phyloP scores from a whole-genome alignment of 2,113 vertebrate species.

The Daboia siamensis region DNA sequence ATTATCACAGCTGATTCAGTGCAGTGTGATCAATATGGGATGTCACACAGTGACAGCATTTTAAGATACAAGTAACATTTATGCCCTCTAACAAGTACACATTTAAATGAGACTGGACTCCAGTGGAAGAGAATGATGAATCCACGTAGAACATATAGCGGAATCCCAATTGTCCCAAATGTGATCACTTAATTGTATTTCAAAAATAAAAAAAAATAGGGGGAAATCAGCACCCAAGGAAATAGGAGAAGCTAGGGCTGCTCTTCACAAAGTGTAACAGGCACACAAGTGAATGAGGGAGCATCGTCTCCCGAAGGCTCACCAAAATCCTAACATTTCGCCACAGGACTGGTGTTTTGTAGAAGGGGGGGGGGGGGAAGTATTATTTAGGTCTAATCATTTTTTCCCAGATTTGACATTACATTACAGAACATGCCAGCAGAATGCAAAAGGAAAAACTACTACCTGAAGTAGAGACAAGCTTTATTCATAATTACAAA shows the following conservation, averaged over 20 bases:
- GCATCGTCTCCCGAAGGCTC: slow-evolving; percentile 53
- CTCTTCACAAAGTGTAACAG: slow-evolving; percentile 57
- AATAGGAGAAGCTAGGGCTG: slow-evolving; percentile 62
- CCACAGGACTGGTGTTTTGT: slow-evolving; percentile 50
- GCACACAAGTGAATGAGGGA: slow-evolving; percentile 60
- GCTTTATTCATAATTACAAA: slow-evolving; percentile 51
- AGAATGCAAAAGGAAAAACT: slow-evolving; percentile 44
- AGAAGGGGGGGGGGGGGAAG: no score
- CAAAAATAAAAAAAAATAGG: slow-evolving; percentile 36
- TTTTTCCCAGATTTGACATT: slow-evolving; percentile 35
- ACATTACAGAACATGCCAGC: slow-evolving; percentile 57
- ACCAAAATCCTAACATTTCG: slow-evolving; percentile 55
- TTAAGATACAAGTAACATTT: slow-evolving; percentile 71
- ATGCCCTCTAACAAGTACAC: slow-evolving; percentile 68
- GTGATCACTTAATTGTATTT: slow-evolving; percentile 49
- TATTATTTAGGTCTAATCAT: background rate
- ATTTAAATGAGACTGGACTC: slow-evolving; percentile 63
- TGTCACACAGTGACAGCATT: slow-evolving; percentile 95
- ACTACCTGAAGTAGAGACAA: slow-evolving; percentile 47
- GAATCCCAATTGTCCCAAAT: slow-evolving; percentile 72
- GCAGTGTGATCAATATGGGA: slow-evolving; percentile 76
- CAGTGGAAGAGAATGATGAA: slow-evolving; percentile 71
- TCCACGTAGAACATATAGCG: slow-evolving; percentile 72
- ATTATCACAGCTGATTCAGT: slow-evolving; percentile 74
- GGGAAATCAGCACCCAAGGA: slow-evolving; percentile 61